A percentile compares a stretch with the other conserved stretches of the same genome.
phyloP scores from a whole-genome alignment of 1,140 invertebrate species.

The Pristionchus pacificus region DNA sequence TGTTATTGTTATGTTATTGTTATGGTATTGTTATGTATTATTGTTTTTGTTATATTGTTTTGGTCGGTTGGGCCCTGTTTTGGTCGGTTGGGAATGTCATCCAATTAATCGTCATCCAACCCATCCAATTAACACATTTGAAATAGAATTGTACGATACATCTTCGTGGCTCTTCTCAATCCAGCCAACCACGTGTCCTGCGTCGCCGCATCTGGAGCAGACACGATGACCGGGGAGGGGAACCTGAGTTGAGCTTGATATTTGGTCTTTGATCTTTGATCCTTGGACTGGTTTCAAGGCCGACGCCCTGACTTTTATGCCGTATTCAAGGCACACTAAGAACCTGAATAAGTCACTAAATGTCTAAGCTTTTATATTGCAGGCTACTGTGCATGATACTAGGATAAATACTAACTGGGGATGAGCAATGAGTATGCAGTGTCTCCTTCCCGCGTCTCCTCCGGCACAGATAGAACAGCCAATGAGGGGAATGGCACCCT shows the following conservation, averaged over 20 bases:
- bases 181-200: constrained; percentile 39
- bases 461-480: constrained; percentile 42
- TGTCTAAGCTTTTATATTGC: too few relatives aligned
- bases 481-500: constrained; percentile 40
- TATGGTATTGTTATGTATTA: too few relatives aligned
- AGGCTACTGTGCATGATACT: too few relatives aligned
- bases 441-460: constrained; percentile 41
- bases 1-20: too few relatives aligned
- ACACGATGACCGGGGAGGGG: constrained; percentile 33
- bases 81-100: too few relatives aligned
- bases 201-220: constrained; percentile 30
- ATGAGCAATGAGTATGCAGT: constrained; percentile 42
- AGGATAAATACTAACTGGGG: constrained; percentile 38
- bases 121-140: too few relatives aligned
- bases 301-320: background rate
- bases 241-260: constrained; percentile 1
- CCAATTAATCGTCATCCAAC: too few relatives aligned
- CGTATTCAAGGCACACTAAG: background rate
- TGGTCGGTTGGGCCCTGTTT: too few relatives aligned
- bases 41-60: too few relatives aligned
- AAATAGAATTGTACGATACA: too few relatives aligned
- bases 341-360: too few relatives aligned
- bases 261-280: background rate
- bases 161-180: constrained; percentile 40
- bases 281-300: background rate